These are phyloP conservation scores for Cryptoblepharus egeriae DNA, from an alignment of 2,797 vertebrate species.

Conservation along the genomic window DNA sequence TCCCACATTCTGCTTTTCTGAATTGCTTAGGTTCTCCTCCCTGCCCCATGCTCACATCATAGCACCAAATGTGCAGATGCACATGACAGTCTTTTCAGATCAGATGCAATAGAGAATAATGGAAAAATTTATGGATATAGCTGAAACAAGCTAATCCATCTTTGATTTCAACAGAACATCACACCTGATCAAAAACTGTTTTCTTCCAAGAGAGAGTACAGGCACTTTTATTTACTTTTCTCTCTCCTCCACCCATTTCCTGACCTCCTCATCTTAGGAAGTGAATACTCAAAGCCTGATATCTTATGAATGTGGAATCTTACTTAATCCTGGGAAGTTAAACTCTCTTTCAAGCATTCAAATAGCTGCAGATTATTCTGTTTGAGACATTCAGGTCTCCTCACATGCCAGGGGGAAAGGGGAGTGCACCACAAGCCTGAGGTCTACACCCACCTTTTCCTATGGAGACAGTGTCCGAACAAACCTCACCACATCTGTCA, in stretches of 20 bases:
- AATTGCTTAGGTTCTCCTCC: background rate
- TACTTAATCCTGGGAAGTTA: background rate
- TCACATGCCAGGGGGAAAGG: too few species aligned
- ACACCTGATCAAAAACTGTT: background rate
- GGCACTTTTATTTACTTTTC: too few species aligned
- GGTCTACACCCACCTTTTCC: background rate
- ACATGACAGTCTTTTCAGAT: background rate
- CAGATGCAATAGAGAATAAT: background rate
- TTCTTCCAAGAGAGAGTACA: background rate
- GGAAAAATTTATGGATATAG: background rate
- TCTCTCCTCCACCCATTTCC: too few species aligned
- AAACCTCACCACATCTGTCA: too few species aligned
- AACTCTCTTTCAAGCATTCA: background rate
- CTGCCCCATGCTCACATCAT: background rate
- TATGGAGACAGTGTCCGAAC: background rate
- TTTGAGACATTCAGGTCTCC: background rate
- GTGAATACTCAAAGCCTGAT: background rate
- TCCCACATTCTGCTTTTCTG: background rate
- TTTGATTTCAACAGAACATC: background rate
- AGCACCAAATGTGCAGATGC: background rate
- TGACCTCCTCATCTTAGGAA: background rate
- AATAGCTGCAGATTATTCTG: background rate
- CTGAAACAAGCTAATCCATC: background rate
- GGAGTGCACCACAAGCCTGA: background rate
- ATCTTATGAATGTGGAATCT: background rate